Evolutionary conservation across 2,888 invertebrate species (phyloP), one percentile per base, ranked within the genome.

Genomic region (Quadriops clusia): DNA sequence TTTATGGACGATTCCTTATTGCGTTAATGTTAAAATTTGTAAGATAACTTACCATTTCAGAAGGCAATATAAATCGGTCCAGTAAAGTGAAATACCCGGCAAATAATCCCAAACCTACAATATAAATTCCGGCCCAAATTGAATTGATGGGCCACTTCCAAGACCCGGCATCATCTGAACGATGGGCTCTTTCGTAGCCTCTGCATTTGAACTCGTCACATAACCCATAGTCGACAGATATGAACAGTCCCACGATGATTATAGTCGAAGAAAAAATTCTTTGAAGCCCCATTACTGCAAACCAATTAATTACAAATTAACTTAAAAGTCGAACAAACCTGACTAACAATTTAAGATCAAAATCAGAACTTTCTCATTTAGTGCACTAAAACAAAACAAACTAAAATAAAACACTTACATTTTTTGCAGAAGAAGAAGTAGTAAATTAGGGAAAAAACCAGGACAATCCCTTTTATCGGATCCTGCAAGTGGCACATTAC

Each of bases 401-500:
- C n/a, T n/a, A n/a, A n/a, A n/a, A n/a, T n/a, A n/a, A n/a, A n/a
- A 11, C 29, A 55, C 65, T 65, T 55, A 72, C 70, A 61, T 56
- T 68, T 70, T 42, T 64, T 63, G 44, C 70, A 70, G 47, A 69
- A 69, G 51, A 70, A 69, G 55, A 72, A 72, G 46, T 71, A 72
- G 49, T 67, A 68, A 8, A 70, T 60, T 28, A 71, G 52, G 0
- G 71, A 65, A 45, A 68, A 70, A 6, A 70, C 67, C 28, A 72
- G 49, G 4, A 67, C 59, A 23, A 70, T 60, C 28, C 69, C 71
- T 46, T 72, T 70, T 21, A 72, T 64, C 1, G 73, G 72, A 51
- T 72, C 72, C 46, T 72, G 72, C 21, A 72, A 54, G 47, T 73
- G 72, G 39, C 73, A 73, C 28, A 70, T 55, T 4, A 73, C 72